Base-by-base conservation (phyloP, 2,888 invertebrate genomes). In the Cataglyphis albicans region DNA sequence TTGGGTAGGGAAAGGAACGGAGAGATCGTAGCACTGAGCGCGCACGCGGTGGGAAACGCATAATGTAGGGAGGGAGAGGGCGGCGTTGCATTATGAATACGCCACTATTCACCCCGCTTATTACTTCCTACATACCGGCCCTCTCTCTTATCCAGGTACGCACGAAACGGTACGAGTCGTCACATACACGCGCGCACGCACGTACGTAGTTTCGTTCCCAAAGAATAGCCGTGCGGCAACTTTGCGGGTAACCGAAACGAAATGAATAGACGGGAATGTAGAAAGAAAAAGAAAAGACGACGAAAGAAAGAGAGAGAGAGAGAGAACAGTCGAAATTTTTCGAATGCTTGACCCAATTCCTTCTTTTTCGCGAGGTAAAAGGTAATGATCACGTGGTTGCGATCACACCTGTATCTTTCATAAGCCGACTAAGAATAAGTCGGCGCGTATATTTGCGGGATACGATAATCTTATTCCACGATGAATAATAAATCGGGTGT, bases 1-100 rank as follows among this genome's bases (percentile, higher is more conserved):
- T 52, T 52, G 88, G 78, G 65, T 65, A 75, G 59, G 52, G 52
- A 29, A 52, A 74, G 44, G 64, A 82, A 75, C 63, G 78, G 81
- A 21, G 73, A 83, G 81, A 64, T 83, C 86, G 88, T 64, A 83
- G 80, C 18, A 6, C 48, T n/a, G 82, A 80, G 78, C 57, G 73
- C 35, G 48, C 65, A 15, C 38, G 12, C 76, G 70, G 70, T 72
- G 44, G 72, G 72, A 78, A 72, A 78, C 72, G 59, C 72, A 70
- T 70, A 44, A 75, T 32, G 64, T 57, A 70, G 82, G 15, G 52
- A 86, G 85, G 63, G 41, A 44, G 81, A 63, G 78, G 76, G 84
- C 89, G 85, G 85, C 87, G 88, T 84, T 92, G 89, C 91, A 93
- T 93, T 93, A 93, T 93, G 92, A 93, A 93, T 92, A 90, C 91